Base-by-base conservation (phyloP, 2,113 vertebrate genomes). In the Vidua chalybeata region DNA sequence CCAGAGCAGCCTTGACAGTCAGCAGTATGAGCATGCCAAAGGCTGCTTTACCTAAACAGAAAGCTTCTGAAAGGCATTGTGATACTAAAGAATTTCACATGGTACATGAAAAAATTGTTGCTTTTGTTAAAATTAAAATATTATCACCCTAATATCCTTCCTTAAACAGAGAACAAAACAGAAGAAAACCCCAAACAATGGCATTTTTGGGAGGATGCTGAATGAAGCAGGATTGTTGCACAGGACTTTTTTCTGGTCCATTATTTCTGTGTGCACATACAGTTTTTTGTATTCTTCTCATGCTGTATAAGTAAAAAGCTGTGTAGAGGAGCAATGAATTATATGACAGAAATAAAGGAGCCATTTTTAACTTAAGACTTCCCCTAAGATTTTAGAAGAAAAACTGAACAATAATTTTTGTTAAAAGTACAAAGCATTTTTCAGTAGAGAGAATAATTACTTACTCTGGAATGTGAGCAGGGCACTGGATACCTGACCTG, bases 341-440 rank as follows among this genome's bases (percentile, higher is more conserved):
- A 21, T 45, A 54, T 59, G 27, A 27, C 37, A 74, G 55, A 62
- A 81, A 43, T 64, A 78, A 90, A 93, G 55, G 51, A 78, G 15
- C n/a, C 45, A 19, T 88, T 91, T 90, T 93, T 63, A 81, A 63
- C 26, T 68, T 48, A 48, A n/a, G 19, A 28, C 10, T 85, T 84
- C 75, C 33, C 2, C 9, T 0, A 46, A 33, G 9, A 35, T 88
- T 94, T 84, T 67, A 49, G 55, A 73, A 68, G 39, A 58, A 91
- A 89, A 89, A 35, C 14, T 55, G n/a, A 82, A 85, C 39, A 96
- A 92, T 64, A 35, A 37, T 86, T 93, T 77, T 93, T 35, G 75
- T 90, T 64, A 58, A 62, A 96, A 95, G 68, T 92, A 95, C 92
- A 97, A 96, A 94, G 93, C 39, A 0, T 94, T 96, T 95, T 96